These are phyloP conservation scores for Meghimatium bilineatum DNA, from an alignment of 2,888 invertebrate species.

Conservation along the genomic window DNA sequence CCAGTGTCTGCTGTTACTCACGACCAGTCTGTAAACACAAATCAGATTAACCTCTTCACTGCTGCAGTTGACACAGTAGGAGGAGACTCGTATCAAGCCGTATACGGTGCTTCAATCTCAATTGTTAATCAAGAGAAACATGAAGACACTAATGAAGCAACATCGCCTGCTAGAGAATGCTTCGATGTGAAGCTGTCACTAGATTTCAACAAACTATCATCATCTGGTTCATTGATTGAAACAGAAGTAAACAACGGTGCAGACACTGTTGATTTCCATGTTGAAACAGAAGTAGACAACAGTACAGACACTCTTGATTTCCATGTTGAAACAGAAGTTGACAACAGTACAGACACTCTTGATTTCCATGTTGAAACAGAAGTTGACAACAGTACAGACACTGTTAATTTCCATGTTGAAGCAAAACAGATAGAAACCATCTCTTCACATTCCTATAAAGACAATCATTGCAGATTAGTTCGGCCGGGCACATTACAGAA, in stretches of 20 bases:
- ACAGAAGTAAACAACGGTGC: not conserved
- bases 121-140: not conserved
- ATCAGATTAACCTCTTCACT: too few species aligned
- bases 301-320: too few species aligned
- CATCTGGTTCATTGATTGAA: not conserved
- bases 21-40: too few species aligned
- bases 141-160: not conserved
- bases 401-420: too few species aligned
- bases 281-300: too few species aligned
- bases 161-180: conserved; percentile 11
- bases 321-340: too few species aligned
- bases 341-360: too few species aligned
- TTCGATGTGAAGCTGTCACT: not conserved
- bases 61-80: too few species aligned
- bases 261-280: too few species aligned
- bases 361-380: too few species aligned
- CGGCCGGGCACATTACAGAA: not conserved
- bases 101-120: not conserved
- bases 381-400: too few species aligned
- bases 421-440: not conserved
- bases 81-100: not conserved
- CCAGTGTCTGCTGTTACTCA: too few species aligned
- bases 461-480: not conserved
- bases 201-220: not conserved
- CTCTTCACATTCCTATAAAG: not conserved